A percentile compares a stretch with the other conserved stretches of the same genome.
Conservation (phyloP, 2,113 vertebrate species). For the Myrmecobius fasciatus region DNA sequence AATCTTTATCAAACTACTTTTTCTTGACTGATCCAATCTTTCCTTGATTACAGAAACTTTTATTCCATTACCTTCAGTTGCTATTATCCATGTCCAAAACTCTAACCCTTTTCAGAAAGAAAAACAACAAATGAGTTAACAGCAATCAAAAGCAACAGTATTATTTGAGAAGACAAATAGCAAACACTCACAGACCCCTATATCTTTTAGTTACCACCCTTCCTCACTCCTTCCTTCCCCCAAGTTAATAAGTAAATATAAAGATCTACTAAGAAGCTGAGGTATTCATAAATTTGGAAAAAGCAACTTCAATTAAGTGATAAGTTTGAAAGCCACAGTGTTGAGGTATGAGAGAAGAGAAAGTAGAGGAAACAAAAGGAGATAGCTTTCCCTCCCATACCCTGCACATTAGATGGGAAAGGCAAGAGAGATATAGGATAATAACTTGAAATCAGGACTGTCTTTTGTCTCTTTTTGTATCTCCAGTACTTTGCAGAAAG, state of each 20-base stretch:
- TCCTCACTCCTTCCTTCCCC: too few relatives aligned
- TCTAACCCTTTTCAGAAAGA: conserved; percentile 13
- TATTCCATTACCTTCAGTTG: neutral
- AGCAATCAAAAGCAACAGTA: neutral
- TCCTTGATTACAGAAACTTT: neutral
- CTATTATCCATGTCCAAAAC: neutral
- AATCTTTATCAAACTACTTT: neutral
- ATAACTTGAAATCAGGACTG: neutral
- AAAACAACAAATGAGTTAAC: neutral
- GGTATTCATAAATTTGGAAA: neutral
- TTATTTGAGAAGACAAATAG: neutral
- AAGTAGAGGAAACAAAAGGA: neutral
- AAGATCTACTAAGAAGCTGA: neutral
- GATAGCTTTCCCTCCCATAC: neutral
- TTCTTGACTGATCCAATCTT: neutral
- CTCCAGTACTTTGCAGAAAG: too few relatives aligned
- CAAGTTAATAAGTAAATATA: neutral
- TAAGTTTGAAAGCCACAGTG: neutral
- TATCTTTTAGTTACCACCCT: neutral
- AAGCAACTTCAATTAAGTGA: neutral
- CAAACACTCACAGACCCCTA: neutral
- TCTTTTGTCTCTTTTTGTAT: too few relatives aligned
- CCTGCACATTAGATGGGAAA: neutral
- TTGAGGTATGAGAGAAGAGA: neutral
- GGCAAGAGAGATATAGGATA: neutral